Percentiles rank a stretch among this genome's conserved stretches.
Conservation (phyloP, 2,113 vertebrate genomes). For the Turnix velox region DNA sequence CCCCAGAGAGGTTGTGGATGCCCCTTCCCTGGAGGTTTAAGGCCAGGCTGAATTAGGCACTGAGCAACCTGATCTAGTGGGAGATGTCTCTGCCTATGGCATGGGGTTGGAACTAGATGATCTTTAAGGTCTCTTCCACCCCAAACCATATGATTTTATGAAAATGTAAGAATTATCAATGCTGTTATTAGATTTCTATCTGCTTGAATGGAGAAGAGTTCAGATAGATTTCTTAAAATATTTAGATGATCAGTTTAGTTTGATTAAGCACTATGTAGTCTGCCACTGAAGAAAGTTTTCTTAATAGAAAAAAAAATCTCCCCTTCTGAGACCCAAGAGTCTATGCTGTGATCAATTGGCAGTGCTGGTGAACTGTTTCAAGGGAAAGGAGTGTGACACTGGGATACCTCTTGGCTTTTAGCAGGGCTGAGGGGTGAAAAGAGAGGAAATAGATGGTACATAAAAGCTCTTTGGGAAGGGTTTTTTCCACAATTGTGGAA, state of each 20-base stretch:
- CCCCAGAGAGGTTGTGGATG: neutral
- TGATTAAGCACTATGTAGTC: neutral
- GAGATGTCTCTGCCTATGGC: too few relatives aligned
- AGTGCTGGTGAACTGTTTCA: neutral
- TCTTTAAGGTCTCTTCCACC: too few relatives aligned
- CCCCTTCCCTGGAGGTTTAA: neutral
- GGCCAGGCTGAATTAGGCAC: neutral
- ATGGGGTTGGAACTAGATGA: too few relatives aligned
- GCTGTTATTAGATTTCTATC: neutral
- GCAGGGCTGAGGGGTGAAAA: neutral
- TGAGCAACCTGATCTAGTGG: too few relatives aligned
- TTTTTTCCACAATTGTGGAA: accelerated
- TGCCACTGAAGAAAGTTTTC: neutral
- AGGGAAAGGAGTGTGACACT: neutral
- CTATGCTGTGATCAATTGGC: neutral
- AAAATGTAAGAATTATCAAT: neutral
- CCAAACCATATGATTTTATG: too few relatives aligned
- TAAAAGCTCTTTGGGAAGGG: neutral
- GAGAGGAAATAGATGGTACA: neutral
- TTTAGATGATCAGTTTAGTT: neutral
- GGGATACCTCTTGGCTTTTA: neutral
- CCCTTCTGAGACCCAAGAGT: neutral
- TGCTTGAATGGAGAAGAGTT: neutral
- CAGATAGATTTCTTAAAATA: neutral
- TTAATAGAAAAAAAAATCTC: neutral